Evolutionary conservation across 1,140 invertebrate genomes (phyloP).

Genomic region (Panulirus ornatus): DNA sequence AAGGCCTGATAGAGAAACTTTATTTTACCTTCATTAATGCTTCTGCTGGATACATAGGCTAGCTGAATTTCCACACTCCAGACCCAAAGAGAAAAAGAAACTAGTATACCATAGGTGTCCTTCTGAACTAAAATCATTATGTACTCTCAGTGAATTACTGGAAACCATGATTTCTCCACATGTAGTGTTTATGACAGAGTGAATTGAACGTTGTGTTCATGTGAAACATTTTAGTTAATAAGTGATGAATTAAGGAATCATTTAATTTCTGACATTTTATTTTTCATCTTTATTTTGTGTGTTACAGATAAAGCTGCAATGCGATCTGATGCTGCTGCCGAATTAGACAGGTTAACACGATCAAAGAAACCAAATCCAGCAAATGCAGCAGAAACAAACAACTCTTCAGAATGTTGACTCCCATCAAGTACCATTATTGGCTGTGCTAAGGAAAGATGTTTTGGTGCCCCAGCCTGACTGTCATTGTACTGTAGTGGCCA

Average conservation of each 20-base stretch:
- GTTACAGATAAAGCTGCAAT: slow-evolving; percentile 82
- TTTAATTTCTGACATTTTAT: too few species aligned
- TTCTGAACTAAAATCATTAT: too few species aligned
- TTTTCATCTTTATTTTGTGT: neutral
- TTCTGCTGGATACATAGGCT: too few species aligned
- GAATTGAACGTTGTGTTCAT: neutral
- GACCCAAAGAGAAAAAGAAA: too few species aligned
- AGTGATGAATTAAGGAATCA: too few species aligned
- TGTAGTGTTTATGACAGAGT: neutral
- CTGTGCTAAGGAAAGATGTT: slow-evolving; percentile 31
- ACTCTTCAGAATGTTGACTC: slow-evolving; percentile 68
- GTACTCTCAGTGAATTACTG: too few species aligned
- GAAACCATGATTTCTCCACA: too few species aligned
- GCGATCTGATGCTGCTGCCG: slow-evolving; percentile 93
- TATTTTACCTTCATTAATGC: too few species aligned
- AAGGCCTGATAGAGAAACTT: too few species aligned
- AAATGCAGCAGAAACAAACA: slow-evolving; percentile 52
- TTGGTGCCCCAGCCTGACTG: slow-evolving; percentile 27
- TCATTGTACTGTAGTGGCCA: slow-evolving; percentile 8
- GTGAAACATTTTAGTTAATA: neutral
- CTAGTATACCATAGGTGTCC: too few species aligned
- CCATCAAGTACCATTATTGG: neutral
- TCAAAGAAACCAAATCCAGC: slow-evolving; percentile 81
- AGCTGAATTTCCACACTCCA: too few species aligned
- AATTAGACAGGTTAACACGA: slow-evolving; percentile 91